Base-by-base conservation (phyloP, 1,140 invertebrate species). In the Diachasma alloeum region DNA sequence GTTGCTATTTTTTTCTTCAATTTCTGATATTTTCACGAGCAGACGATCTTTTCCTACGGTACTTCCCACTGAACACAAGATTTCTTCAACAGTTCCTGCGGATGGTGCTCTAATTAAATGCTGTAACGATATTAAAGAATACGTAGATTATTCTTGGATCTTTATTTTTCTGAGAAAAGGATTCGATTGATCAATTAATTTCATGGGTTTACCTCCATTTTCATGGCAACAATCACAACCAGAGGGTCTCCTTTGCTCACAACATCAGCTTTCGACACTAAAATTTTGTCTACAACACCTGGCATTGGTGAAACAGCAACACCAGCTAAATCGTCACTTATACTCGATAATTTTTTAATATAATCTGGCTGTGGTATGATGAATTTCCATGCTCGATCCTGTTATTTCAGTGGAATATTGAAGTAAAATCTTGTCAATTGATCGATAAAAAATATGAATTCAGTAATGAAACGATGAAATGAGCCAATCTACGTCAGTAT, bases 141-240 rank as follows among this genome's bases (percentile, higher is more conserved):
- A 10, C 8, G 4, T 31, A 31, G 31, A 31, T 31, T 31, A 6
- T 6, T 31, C 31, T 6, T 31, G 39, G 68, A 67, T 22, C n/a
- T 15, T 63, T n/a, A 81, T 42, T 56, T 66, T 76, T 71, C 37
- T 26, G 22, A 0, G 24, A 2, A 8, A 66, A 42, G n/a, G 31
- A 31, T 17, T 42, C 2, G 19, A 42, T 31, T 66, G 15, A 17
- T 66, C 36, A 37, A 44, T 66, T 66, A 66, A 24, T 42, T 42
- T 13, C 13, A 11, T 48, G 42, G 71, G 71, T 83, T 89, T 88
- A 94, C 94, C 91, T 99, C 98, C 98, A 99, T 99, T 92, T 99
- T 99, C 98, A 99, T 99, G 9, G 98, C 98, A 76, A 98, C 97
- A 83, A 99, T 94, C 53, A 98, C 94, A 46, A 98, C 92, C 0